Evolutionary conservation across 2,113 vertebrate species (phyloP).

Genomic region (Corydoras sp.): DNA sequence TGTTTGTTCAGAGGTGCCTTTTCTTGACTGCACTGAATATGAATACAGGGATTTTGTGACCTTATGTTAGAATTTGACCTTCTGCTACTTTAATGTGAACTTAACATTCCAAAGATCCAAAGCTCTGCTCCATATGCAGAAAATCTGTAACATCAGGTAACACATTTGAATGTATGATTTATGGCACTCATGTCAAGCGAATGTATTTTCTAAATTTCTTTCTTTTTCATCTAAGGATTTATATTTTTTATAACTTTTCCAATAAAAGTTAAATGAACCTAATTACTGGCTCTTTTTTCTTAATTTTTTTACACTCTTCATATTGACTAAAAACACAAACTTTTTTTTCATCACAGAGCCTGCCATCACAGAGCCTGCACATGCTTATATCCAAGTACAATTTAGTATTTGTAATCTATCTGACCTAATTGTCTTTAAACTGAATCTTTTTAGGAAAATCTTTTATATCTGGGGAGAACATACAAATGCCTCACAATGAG

Average conservation of each 20-base stretch:
- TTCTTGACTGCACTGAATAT: conserved; percentile 21
- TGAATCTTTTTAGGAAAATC: too few relatives aligned
- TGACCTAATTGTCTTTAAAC: too few relatives aligned
- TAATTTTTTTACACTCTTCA: not conserved
- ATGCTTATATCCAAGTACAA: too few relatives aligned
- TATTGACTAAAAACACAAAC: too few relatives aligned
- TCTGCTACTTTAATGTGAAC: conserved; percentile 50
- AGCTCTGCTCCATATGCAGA: conserved; percentile 54
- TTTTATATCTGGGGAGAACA: too few relatives aligned
- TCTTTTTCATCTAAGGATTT: conserved; percentile 38
- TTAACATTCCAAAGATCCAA: conserved; percentile 67
- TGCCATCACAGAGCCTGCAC: too few relatives aligned
- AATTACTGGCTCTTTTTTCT: not conserved
- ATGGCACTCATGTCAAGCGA: conserved; percentile 47
- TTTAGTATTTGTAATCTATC: too few relatives aligned
- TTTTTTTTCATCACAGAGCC: too few relatives aligned
- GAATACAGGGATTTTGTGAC: conserved; percentile 31
- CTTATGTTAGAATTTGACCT: conserved; percentile 44
- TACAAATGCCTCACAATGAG: too few relatives aligned
- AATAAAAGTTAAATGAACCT: conserved; percentile 48
- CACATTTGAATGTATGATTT: conserved; percentile 35
- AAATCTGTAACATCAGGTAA: conserved; percentile 55
- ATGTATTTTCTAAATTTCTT: conserved; percentile 60
- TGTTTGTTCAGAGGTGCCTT: conserved; percentile 47
- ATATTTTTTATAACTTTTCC: conserved; percentile 55